A percentile compares a stretch with the other conserved stretches of the same genome.
Conservation (phyloP, 2,888 invertebrate genomes). For the Caenorhabditis sp. region DNA sequence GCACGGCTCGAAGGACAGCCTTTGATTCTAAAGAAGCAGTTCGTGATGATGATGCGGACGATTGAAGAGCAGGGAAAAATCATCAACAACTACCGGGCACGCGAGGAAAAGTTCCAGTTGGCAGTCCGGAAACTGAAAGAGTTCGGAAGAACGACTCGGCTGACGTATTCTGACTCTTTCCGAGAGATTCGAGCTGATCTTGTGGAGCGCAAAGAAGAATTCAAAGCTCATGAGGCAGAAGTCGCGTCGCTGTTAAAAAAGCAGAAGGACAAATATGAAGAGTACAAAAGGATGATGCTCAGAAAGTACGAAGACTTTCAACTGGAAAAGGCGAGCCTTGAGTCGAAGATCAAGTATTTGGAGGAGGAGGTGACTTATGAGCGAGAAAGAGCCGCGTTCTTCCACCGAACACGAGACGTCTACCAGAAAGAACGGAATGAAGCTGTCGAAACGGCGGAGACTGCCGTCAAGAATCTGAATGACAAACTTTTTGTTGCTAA, state of each 20-base stretch:
- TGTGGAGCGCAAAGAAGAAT: constrained; percentile 27
- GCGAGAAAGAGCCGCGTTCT: constrained; percentile 33
- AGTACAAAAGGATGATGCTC: not conserved
- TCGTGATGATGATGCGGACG: constrained; percentile 20
- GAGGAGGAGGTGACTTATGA: constrained; percentile 26
- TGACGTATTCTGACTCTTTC: constrained; percentile 21
- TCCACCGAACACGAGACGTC: not conserved
- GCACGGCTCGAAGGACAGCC: constrained; percentile 10
- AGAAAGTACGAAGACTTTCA: constrained; percentile 12
- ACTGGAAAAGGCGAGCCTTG: constrained; percentile 1
- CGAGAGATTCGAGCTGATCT: constrained; percentile 23
- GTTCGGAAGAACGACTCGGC: constrained; percentile 18
- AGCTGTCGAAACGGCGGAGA: constrained; percentile 9
- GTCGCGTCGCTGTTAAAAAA: constrained; percentile 6
- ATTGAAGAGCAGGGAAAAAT: constrained; percentile 8
- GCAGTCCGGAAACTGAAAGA: constrained; percentile 11
- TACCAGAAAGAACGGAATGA: constrained; percentile 19
- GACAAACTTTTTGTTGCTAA: constrained; percentile 51
- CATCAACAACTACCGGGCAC: not conserved
- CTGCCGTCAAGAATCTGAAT: constrained; percentile 31
- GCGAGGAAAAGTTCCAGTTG: constrained; percentile 1
- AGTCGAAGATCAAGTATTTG: constrained; percentile 9
- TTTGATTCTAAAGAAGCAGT: constrained; percentile 12
- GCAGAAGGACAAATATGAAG: constrained; percentile 6
- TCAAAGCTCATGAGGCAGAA: constrained; percentile 23